Evolutionary conservation across 2,797 vertebrate genomes (phyloP).

Genomic region (Ambastaia sidthimunki): DNA sequence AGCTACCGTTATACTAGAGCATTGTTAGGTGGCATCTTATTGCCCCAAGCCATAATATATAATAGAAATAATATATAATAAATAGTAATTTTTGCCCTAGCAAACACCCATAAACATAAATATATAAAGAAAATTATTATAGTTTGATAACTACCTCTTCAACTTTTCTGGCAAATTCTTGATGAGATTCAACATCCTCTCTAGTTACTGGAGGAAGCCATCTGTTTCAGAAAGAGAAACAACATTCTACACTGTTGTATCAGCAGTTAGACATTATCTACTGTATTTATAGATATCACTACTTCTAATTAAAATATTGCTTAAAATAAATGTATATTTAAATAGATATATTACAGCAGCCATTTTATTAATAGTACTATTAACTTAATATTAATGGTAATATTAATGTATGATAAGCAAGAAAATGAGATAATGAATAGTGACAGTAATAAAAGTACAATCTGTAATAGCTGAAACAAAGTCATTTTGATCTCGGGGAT

Average conservation of each 20-base stretch:
- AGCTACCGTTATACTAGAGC: background rate
- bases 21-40: background rate
- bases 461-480: background rate
- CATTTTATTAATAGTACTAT: background rate
- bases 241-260: background rate
- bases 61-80: background rate
- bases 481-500: background rate
- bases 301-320: too few relatives aligned
- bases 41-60: background rate
- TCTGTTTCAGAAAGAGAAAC: slow-evolving; percentile 68
- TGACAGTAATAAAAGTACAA: slow-evolving; percentile 5
- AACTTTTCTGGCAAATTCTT: slow-evolving; percentile 91
- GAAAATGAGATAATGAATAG: background rate
- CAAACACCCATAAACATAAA: too few relatives aligned
- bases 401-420: background rate
- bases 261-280: background rate
- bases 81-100: background rate
- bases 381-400: background rate
- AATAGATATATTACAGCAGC: background rate
- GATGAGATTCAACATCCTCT: slow-evolving; percentile 81
- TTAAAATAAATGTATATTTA: background rate
- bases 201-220: slow-evolving; percentile 90
- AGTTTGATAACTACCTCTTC: slow-evolving; percentile 82
- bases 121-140: slow-evolving; percentile 44
- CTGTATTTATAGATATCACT: too few relatives aligned